Base-by-base conservation (phyloP, 2,113 vertebrate species). In the Neodontobutis hainanensis region DNA sequence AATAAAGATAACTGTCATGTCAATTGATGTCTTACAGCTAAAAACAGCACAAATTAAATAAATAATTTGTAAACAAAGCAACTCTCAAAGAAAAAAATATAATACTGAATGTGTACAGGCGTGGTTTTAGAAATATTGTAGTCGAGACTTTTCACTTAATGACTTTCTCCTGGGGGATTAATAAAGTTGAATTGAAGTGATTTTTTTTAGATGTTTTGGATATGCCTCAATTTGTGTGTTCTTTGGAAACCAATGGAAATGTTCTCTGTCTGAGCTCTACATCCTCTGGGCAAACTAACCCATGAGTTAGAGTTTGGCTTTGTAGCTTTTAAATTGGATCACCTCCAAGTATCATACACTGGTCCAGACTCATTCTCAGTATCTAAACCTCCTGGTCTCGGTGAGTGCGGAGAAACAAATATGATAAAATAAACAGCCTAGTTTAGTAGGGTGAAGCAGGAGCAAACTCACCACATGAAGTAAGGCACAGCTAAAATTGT, bases 401-500 rank as follows among this genome's bases (percentile, higher is more conserved):
- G 19, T 27, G 19, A 27, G 19, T 27, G 19, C 19, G 19, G 19
- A 38, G 6, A 12, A 36, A 55, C 52, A n/a, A 8, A 27, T 27
- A 55, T n/a, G 52, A 34, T 38, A 8, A 15, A 36, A 36, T 38
- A 55, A 55, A 55, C 52, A 55, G 52, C 34, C 52, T 3, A 34
- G 12, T 55, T 55, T 55, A 64, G 1, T 74, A 44, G 60, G 62
- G 50, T 36, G 60, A 68, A 75, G 15, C 67, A 15, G n/a, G 62
- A 72, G 46, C 32, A 70, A 48, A 62, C 36, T 73, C 45, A 57
- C 16, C 59, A 43, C 48, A 60, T 56, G 42, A 56, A 81, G 35
- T 47, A 61, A 83, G 75, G 62, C 71, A 67, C 66, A 2, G 27
- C 68, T 78, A 56, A 75, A 84, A 88, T 90, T 90, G 68, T 85